A percentile compares a stretch with the other conserved stretches of the same genome.
Evolutionary conservation across 1,140 invertebrate species (phyloP).

Genomic region (Ylistrum balloti): DNA sequence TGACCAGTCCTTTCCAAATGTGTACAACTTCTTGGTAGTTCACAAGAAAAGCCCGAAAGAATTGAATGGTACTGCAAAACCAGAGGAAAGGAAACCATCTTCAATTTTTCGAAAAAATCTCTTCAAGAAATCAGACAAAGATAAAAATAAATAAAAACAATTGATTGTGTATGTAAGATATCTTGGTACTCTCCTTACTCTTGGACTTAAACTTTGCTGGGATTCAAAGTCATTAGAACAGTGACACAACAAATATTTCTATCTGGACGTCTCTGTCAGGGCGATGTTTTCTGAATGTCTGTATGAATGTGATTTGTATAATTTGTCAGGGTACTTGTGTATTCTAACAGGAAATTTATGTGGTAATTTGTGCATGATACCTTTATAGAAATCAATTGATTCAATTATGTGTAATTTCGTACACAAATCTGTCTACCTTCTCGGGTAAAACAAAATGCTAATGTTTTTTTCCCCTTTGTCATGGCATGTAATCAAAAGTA

Average conservation of each 20-base stretch:
- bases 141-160: conserved; percentile 56
- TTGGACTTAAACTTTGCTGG: not conserved
- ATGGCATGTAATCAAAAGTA: not conserved
- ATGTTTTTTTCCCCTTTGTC: no score
- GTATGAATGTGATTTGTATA: no score
- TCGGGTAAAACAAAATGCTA: no score
- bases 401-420: not conserved
- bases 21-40: conserved; percentile 80
- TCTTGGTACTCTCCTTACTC: not conserved
- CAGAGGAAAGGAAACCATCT: conserved; percentile 59
- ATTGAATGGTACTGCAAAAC: conserved; percentile 48
- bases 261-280: no score
- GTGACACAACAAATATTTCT: not conserved
- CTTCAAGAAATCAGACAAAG: conserved; percentile 69
- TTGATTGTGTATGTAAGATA: not conserved
- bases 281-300: no score
- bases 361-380: not conserved
- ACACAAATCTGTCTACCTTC: no score
- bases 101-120: conserved; percentile 70
- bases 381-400: not conserved
- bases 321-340: not conserved
- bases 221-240: not conserved
- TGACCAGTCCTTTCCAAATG: conserved; percentile 71
- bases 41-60: conserved; percentile 60
- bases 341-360: not conserved